Conservation (phyloP, 37 sponge, comb jelly and placozoan species). For the Hexactinellida sp. region DNA sequence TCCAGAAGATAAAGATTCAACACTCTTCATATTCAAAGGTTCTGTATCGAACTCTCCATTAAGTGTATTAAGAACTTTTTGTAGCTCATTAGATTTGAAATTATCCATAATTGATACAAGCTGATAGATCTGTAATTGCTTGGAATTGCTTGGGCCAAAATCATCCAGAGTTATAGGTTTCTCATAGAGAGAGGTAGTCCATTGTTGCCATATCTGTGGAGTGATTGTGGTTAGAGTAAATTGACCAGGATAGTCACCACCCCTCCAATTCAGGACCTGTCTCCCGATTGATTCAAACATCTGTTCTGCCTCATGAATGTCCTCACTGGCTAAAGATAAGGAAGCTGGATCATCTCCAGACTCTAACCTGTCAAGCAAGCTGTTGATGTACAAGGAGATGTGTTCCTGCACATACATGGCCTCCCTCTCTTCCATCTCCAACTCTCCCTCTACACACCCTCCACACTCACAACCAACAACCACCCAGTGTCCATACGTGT, state of each 20-base stretch:
- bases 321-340: background rate
- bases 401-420: background rate
- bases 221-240: background rate
- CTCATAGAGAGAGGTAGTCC: background rate
- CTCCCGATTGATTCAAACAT: background rate
- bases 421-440: background rate
- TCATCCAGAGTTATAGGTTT: background rate
- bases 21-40: background rate
- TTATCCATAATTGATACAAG: background rate
- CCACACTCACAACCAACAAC: slow-evolving; percentile 13
- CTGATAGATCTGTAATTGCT: background rate
- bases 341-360: background rate
- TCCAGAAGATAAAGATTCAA: background rate
- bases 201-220: background rate
- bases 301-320: background rate
- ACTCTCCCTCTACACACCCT: background rate
- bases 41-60: background rate
- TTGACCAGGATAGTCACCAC: background rate
- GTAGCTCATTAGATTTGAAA: background rate
- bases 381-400: background rate
- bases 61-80: background rate
- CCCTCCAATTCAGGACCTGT: background rate
- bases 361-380: background rate
- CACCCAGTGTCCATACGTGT: background rate
- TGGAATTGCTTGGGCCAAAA: background rate